Base-by-base conservation (phyloP, 2,113 vertebrate genomes). In the Bubo bubo region DNA sequence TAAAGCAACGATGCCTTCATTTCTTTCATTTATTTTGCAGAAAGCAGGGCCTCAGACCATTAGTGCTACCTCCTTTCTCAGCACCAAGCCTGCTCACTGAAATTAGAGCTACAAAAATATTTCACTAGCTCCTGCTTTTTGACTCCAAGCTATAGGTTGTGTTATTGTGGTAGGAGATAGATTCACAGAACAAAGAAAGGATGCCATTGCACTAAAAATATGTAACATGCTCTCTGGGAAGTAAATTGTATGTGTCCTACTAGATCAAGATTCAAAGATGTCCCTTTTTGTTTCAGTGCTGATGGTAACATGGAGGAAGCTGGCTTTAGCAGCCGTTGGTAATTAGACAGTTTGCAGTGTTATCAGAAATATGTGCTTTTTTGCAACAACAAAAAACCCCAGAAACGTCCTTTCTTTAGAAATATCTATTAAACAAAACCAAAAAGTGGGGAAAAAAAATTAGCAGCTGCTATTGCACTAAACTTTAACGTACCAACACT, bases 401-500 rank as follows among this genome's bases (percentile, higher is more conserved):
- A 82, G 60, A 79, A 96, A 62, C 43, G 90, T 73, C 76, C 71
- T 97, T 83, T 75, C 56, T 88, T 92, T 77, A 96, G 84, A 96
- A 97, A 88, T 89, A 94, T 55, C 86, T 72, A 71, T 96, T 95
- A 90, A 96, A 90, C 75, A 87, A 97, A 97, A 76, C 70, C 39
- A 94, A 67, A 72, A 89, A 77, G 75, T 92, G 79, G 60, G 89
- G 84, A 93, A 83, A 64, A 35, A 90, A 87, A 96, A 88, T 89
- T 53, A 93, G 93, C 95, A 96, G 93, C 94, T 97, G 92, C 86
- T 90, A 63, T 58, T 90, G 86, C 76, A 73, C 77, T 93, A 87
- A 98, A 96, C 77, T 92, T 97, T 86, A 95, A 77, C 64, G n/a
- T 83, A 89, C 43, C 93, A 86, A 94, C 80, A 87, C 92, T 79